Conservation (phyloP, 30 jellyfish, hydroid and myxozoan genomes). For the Aurelia sp. region DNA sequence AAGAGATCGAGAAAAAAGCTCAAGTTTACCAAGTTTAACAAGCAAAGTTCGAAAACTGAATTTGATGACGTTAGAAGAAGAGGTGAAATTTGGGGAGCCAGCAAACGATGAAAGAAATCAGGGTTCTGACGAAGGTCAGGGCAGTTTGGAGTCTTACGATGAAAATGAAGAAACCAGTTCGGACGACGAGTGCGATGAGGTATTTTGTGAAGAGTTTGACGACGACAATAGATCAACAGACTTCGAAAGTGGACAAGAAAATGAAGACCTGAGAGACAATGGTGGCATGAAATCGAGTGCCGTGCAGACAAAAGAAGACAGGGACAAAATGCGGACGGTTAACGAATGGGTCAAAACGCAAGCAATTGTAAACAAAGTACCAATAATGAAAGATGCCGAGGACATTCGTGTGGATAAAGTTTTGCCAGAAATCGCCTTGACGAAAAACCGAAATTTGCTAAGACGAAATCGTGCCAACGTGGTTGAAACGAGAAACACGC, state of each 20-base stretch:
- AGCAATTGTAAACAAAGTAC: background rate
- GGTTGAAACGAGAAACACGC: background rate
- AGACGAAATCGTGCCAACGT: background rate
- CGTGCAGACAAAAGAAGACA: background rate
- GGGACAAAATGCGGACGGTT: constrained; percentile 15
- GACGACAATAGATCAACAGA: background rate
- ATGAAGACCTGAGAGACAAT: background rate
- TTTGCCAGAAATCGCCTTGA: constrained; percentile 24
- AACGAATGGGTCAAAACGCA: constrained; percentile 35
- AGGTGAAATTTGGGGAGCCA: background rate
- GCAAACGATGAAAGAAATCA: background rate
- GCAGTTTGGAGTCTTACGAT: background rate
- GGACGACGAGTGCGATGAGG: background rate
- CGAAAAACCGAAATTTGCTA: background rate
- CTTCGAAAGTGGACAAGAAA: background rate
- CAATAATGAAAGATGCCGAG: background rate
- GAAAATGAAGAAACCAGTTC: background rate
- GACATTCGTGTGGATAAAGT: background rate
- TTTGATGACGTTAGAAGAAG: background rate
- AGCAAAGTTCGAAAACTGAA: background rate
- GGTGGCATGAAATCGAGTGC: too few species aligned
- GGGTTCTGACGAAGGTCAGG: background rate
- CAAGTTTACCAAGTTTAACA: constrained; percentile 9
- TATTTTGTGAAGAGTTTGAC: background rate
- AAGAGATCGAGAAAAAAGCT: background rate